Evolutionary conservation across 2,888 invertebrate genomes (phyloP), one percentile per base, ranked within the genome.

Genomic region (Anaspis maculata): DNA sequence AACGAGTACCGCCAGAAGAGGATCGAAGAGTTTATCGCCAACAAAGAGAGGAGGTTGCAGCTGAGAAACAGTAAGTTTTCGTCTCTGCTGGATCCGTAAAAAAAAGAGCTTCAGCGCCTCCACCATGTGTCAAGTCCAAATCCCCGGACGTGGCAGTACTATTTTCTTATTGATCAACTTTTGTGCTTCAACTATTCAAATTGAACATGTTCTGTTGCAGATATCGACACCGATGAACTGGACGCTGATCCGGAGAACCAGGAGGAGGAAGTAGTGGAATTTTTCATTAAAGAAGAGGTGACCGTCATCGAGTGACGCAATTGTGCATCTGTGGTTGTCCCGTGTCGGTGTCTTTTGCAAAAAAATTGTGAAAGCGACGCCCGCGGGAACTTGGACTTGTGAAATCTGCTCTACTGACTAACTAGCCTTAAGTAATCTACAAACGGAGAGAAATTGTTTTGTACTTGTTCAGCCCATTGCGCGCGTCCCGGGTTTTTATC

Each of bases 261-360:
- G 56, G 91, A 92, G 64, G 95, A 95, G 63, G 95, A 96, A 73
- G 75, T 85, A 60, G 84, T 96, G 58, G 95, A 96, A 82, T 94
- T 95, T 83, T 88, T 96, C 74, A 79, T 95, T 64, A 94, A 94
- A 76, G 92, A 95, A 74, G 94, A 95, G 76, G 76, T 78, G 57
- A 83, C 79, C 12, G 67, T 79, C 51, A 72, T 87, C 61, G 87
- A 87, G 73, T 86, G 82, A 57, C n/a, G n/a, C n/a, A n/a, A n/a
- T n/a, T n/a, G n/a, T n/a, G n/a, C n/a, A n/a, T n/a, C n/a, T n/a
- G n/a, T n/a, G n/a, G n/a, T n/a, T n/a, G n/a, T n/a, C n/a, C n/a
- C n/a, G n/a, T n/a, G n/a, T n/a, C n/a, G n/a, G n/a, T n/a, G n/a
- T n/a, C n/a, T n/a, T n/a, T n/a, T n/a, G n/a, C n/a, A n/a, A n/a